Percentiles rank a stretch among this genome's conserved stretches.
These are phyloP conservation scores for Hoplostethus mediterraneus DNA, from an alignment of 2,797 vertebrate genomes.

Conservation along the genomic window DNA sequence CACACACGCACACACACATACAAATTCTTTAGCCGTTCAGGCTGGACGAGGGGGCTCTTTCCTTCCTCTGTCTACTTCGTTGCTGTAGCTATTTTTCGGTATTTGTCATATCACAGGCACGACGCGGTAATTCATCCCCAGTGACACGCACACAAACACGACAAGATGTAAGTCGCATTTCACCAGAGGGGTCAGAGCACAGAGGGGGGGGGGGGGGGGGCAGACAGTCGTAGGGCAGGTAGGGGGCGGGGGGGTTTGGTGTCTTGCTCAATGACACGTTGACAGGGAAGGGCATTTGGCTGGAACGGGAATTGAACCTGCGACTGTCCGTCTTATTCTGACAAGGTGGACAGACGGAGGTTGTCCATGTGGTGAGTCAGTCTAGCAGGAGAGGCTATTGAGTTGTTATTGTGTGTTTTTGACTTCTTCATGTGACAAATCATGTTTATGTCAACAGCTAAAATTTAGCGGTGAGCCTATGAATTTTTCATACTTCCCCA, in stretches of 20 bases:
- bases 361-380: not conserved
- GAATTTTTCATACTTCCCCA: slow-evolving; percentile 60
- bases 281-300: no score
- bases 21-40: slow-evolving; percentile 29
- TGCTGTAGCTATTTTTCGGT: not conserved
- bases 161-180: no score
- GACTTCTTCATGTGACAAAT: slow-evolving; percentile 32
- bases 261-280: no score
- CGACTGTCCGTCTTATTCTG: no score
- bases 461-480: slow-evolving; percentile 53
- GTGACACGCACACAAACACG: not conserved
- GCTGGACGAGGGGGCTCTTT: not conserved
- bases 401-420: not conserved
- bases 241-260: no score
- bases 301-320: no score
- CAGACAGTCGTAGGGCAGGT: no score
- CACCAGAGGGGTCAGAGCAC: no score
- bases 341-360: no score
- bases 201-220: no score
- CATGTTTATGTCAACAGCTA: slow-evolving; percentile 53
- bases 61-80: not conserved
- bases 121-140: not conserved
- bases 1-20: not conserved
- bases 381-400: not conserved
- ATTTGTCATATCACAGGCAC: not conserved